These are phyloP conservation scores for Cyclura pinguis DNA, from an alignment of 2,797 vertebrate genomes.

Conservation along the genomic window DNA sequence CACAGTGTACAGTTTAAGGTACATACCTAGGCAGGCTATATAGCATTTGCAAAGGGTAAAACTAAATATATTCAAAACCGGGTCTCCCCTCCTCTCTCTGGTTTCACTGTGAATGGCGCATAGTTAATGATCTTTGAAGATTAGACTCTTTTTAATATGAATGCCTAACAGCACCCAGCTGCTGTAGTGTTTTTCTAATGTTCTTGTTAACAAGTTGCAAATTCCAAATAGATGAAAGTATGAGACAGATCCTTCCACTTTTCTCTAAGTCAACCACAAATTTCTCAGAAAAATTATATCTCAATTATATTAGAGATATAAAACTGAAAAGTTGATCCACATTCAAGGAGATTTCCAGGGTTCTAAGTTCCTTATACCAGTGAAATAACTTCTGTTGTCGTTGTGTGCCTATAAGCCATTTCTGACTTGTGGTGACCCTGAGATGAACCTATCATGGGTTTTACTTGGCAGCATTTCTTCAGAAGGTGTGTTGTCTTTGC, in stretches of 20 bases:
- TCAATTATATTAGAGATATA: background rate
- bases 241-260: background rate
- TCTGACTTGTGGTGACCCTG: too few relatives aligned
- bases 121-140: conserved; percentile 44
- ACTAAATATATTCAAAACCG: conserved; percentile 31
- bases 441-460: too few relatives aligned
- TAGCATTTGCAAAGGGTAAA: conserved; percentile 32
- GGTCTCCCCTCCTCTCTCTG: background rate
- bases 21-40: conserved; percentile 23
- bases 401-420: too few relatives aligned
- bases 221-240: conserved; percentile 11
- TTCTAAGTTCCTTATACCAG: background rate
- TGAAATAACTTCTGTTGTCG: background rate
- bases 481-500: too few relatives aligned
- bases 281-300: background rate
- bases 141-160: conserved; percentile 31
- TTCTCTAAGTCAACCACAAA: background rate
- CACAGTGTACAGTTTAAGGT: conserved; percentile 20
- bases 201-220: background rate
- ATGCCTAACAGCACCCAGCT: background rate
- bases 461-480: too few relatives aligned
- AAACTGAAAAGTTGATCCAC: background rate
- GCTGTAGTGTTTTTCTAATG: background rate
- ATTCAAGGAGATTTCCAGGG: background rate
- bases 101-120: conserved; percentile 39